Evolutionary conservation across 2,113 vertebrate species (phyloP), one percentile per base, ranked within the genome.

Genomic region (Podarcis cretensis): DNA sequence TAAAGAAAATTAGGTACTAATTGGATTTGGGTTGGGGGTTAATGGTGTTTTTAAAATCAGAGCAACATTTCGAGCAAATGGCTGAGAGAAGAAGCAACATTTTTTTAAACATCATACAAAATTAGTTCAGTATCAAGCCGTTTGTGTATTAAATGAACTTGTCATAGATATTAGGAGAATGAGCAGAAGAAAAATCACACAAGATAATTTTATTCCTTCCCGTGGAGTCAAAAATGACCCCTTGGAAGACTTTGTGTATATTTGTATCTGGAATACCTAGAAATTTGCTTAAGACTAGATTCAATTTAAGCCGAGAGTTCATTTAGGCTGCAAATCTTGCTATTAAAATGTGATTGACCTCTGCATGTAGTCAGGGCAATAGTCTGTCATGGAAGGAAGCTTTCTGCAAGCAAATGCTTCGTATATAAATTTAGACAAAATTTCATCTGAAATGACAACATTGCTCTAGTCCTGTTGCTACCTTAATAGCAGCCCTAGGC

Each of bases 91-190:
- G 92, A 93, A 92, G 73, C 71, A 87, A 2, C 5, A 10, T 71
- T 40, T 88, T 83, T 94, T 54, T 90, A 90, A 91, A 89, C 94
- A 92, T 76, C 8, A 25, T 79, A 69, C 92, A 78, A n/a, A 93
- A 91, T 12, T 91, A 82, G 87, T 93, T 84, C 86, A 87, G 9
- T 81, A 88, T 93, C 94, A 80, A 91, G 57, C 92, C 57, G 27
- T 63, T 84, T 92, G 37, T 93, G 0, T 80, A 2, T 94, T 85
- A 90, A 90, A 16, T 94, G 75, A 82, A 43, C 71, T 92, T 73
- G 69, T 2, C 0, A 0, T 30, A 54, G 66, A 32, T 84, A 3
- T 88, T 81, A 82, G 73, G n/a, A 25, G 78, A 82, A 12, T 77
- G 1, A 87, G 23, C 16, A 82, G 75, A 73, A 75, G 32, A 87